Evolutionary conservation across 2,888 invertebrate species (phyloP).

Genomic region (Clivina fossor): DNA sequence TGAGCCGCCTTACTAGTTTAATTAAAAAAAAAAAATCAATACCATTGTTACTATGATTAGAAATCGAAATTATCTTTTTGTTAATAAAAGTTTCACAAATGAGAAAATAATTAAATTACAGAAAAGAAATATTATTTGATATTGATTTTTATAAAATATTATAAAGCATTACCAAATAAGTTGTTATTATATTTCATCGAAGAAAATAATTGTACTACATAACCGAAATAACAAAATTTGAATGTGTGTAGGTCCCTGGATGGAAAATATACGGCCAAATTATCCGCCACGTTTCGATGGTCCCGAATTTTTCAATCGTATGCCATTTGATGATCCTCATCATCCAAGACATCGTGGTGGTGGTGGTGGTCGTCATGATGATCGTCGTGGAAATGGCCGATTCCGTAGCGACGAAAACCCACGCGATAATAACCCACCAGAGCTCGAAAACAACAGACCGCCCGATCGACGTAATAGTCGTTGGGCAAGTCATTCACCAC

Average conservation of each 20-base stretch:
- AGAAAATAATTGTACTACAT: too few species aligned
- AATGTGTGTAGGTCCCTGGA: conserved; percentile 52
- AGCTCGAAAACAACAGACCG: conserved; percentile 2
- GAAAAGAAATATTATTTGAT: too few species aligned
- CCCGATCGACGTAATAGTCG: conserved; percentile 41
- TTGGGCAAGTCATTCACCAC: conserved; percentile 44
- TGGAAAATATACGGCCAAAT: conserved; percentile 51
- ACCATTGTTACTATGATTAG: too few species aligned
- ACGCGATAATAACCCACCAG: conserved; percentile 31
- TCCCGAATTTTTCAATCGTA: conserved; percentile 25
- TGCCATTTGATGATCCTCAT: conserved; percentile 33
- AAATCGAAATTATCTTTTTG: too few species aligned
- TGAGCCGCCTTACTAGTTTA: too few species aligned
- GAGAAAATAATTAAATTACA: too few species aligned
- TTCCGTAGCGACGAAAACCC: conserved; percentile 13
- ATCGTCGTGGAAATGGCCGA: conserved; percentile 37
- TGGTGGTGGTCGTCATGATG: conserved; percentile 41
- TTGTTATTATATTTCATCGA: too few species aligned
- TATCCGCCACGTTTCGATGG: conserved; percentile 50
- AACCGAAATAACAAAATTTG: too few species aligned
- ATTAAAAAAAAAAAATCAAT: too few species aligned
- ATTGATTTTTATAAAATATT: too few species aligned
- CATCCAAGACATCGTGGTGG: conserved; percentile 36
- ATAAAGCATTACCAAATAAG: too few species aligned
- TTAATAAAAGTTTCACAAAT: too few species aligned